phyloP scores from a whole-genome alignment of 1,140 invertebrate genomes.

The Drosophila kanapiae region DNA sequence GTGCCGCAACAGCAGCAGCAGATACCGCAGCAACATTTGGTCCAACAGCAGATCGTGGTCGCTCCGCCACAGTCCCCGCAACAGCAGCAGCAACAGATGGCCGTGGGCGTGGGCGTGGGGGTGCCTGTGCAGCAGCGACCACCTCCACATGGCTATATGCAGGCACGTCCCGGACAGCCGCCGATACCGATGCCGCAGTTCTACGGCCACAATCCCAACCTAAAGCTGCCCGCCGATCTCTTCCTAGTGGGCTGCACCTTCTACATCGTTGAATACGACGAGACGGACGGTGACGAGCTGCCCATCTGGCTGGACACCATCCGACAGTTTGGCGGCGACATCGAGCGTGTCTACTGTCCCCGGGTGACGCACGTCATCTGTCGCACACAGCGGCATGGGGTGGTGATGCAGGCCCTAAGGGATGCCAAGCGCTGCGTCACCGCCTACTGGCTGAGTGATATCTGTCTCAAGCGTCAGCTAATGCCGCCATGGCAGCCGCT shows the following conservation, averaged over 20 bases:
- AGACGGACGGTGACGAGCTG: conserved; percentile 87
- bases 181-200: conserved; percentile 88
- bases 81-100: conserved; percentile 57
- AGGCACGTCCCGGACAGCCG: conserved; percentile 69
- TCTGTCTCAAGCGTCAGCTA: conserved; percentile 93
- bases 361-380: conserved; percentile 96
- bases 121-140: conserved; percentile 64
- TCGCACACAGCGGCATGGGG: conserved; percentile 94
- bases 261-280: conserved; percentile 91
- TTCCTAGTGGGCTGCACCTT: conserved; percentile 97
- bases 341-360: conserved; percentile 93
- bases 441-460: conserved; percentile 97
- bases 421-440: conserved; percentile 94
- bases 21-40: conserved; percentile 62
- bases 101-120: conserved; percentile 55
- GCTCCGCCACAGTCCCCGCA: conserved; percentile 44
- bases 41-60: conserved; percentile 79
- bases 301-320: conserved; percentile 93
- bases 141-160: conserved; percentile 66
- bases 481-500: conserved; percentile 96
- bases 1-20: conserved; percentile 83
- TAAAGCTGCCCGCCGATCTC: conserved; percentile 94
- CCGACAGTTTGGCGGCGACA: conserved; percentile 94
- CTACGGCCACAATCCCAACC: conserved; percentile 94
- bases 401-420: conserved; percentile 93